Conservation (phyloP, 2,797 vertebrate genomes). For the Hippoglossus hippoglossus region DNA sequence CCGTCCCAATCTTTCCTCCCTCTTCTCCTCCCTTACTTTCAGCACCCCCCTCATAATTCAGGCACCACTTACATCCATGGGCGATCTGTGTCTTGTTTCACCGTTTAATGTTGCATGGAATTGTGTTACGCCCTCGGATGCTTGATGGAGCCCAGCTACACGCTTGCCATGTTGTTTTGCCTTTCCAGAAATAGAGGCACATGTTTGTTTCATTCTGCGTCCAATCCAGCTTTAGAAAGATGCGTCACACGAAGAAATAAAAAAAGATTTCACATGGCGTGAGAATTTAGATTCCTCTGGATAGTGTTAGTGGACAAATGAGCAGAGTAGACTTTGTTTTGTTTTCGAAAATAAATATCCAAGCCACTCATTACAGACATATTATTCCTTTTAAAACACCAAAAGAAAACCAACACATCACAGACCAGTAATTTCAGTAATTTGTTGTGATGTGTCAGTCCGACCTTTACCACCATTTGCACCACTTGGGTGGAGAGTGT, state of each 20-base stretch:
- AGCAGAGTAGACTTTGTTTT: neutral
- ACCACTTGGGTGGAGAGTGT: slow-evolving; percentile 26
- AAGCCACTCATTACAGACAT: neutral
- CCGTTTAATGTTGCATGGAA: slow-evolving; percentile 55
- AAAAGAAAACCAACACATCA: neutral
- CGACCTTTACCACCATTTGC: neutral
- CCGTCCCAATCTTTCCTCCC: neutral
- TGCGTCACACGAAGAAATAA: slow-evolving; percentile 9
- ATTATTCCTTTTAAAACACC: neutral
- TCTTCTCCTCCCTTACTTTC: slow-evolving; percentile 27
- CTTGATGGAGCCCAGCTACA: slow-evolving; percentile 38
- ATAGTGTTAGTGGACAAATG: too few relatives aligned
- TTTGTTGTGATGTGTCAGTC: neutral
- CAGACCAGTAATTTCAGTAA: neutral
- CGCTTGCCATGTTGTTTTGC: slow-evolving; percentile 23
- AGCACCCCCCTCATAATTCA: slow-evolving; percentile 43
- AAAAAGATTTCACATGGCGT: neutral
- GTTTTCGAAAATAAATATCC: neutral
- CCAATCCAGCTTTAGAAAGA: slow-evolving; percentile 5
- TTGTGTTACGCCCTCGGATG: slow-evolving; percentile 39
- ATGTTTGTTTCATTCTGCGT: slow-evolving; percentile 38
- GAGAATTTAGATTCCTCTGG: neutral
- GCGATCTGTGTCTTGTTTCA: slow-evolving; percentile 51
- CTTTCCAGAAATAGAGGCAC: slow-evolving; percentile 42
- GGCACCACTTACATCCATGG: slow-evolving; percentile 19